Evolutionary conservation across 2,113 vertebrate genomes (phyloP).

Genomic region (Mus musculus): GRCm39 chr14:105485501-105486000

Average conservation of each 20-base stretch:
- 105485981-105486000: too few relatives aligned
- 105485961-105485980: too few relatives aligned
- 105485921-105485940: too few relatives aligned
- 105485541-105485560: not conserved
- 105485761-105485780: too few relatives aligned
- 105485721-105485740: conserved; percentile 12
- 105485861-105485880: too few relatives aligned
- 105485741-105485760: not conserved
- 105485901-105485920: too few relatives aligned
- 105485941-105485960: too few relatives aligned
- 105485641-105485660: not conserved
- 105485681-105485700: not conserved
- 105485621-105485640: not conserved
- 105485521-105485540: not conserved
- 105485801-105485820: too few relatives aligned
- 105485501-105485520: not conserved
- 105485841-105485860: too few relatives aligned
- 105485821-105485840: too few relatives aligned
- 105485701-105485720: not conserved
- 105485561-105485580: not conserved
- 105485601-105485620: not conserved
- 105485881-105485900: too few relatives aligned
- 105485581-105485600: not conserved
- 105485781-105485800: too few relatives aligned
- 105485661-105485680: not conserved